These are phyloP conservation scores for Idaea biselata DNA, from an alignment of 2,888 invertebrate species.

Conservation along the genomic window DNA sequence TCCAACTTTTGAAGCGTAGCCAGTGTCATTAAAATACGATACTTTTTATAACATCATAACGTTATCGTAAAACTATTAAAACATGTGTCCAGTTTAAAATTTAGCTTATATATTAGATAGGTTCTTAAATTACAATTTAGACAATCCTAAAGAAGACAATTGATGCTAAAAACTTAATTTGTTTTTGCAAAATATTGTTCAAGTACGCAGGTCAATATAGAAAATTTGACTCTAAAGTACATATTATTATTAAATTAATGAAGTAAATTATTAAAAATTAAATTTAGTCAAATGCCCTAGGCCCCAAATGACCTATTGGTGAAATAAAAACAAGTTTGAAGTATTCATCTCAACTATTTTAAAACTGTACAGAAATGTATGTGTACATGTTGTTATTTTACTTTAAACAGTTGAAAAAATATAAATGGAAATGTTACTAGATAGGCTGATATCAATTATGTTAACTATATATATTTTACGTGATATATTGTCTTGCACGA, in stretches of 20 bases:
- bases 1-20: conserved; percentile 20
- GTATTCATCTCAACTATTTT: not conserved
- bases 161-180: not conserved
- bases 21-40: conserved; percentile 29
- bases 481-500: conserved; percentile 53
- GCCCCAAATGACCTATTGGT: too few relatives aligned
- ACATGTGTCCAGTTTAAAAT: conserved; percentile 10
- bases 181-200: not conserved
- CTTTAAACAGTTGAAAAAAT: not conserved
- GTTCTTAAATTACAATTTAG: conserved; percentile 2
- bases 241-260: not conserved
- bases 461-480: conserved; percentile 20
- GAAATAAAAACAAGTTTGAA: not conserved
- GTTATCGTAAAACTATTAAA: conserved; percentile 17
- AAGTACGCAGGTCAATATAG: not conserved
- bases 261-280: not conserved
- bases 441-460: conserved; percentile 35
- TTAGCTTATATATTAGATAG: conserved; percentile 2
- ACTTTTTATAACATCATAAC: conserved; percentile 12
- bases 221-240: not conserved
- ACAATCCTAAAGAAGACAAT: not conserved
- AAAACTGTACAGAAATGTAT: not conserved
- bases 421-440: not conserved
- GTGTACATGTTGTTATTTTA: not conserved
- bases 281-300: not conserved